Evolutionary conservation across 2,888 invertebrate species (phyloP).

Genomic region (Deilephila elpenor): DNA sequence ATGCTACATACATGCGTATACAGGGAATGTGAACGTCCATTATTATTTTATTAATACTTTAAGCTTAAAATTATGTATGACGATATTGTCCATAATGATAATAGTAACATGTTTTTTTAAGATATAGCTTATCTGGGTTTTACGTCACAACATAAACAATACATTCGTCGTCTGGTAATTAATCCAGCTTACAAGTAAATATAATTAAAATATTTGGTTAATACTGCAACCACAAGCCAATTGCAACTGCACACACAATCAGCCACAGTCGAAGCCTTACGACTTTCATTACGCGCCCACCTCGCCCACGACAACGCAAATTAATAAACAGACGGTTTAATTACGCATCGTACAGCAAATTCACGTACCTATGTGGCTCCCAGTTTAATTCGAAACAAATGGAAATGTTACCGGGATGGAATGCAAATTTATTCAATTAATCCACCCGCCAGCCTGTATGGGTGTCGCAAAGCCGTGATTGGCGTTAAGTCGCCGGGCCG

Average conservation of each 20-base stretch:
- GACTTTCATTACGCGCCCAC: neutral
- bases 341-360: conserved; percentile 39
- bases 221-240: no score
- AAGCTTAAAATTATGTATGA: no score
- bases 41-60: no score
- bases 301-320: neutral
- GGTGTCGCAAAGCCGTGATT: conserved; percentile 79
- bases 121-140: no score
- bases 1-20: no score
- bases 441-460: conserved; percentile 74
- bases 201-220: no score
- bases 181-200: no score
- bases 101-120: no score
- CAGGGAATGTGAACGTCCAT: no score
- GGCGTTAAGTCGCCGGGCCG: conserved; percentile 76
- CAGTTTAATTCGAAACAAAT: conserved; percentile 77
- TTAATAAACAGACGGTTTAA: conserved; percentile 36
- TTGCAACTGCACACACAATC: neutral
- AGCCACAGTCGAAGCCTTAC: neutral
- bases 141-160: no score
- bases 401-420: conserved; percentile 74
- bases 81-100: no score
- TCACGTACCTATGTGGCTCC: conserved; percentile 39
- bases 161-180: no score
- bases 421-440: conserved; percentile 85